phyloP scores from a whole-genome alignment of 2,797 vertebrate genomes.

The Notolabrus celidotus region DNA sequence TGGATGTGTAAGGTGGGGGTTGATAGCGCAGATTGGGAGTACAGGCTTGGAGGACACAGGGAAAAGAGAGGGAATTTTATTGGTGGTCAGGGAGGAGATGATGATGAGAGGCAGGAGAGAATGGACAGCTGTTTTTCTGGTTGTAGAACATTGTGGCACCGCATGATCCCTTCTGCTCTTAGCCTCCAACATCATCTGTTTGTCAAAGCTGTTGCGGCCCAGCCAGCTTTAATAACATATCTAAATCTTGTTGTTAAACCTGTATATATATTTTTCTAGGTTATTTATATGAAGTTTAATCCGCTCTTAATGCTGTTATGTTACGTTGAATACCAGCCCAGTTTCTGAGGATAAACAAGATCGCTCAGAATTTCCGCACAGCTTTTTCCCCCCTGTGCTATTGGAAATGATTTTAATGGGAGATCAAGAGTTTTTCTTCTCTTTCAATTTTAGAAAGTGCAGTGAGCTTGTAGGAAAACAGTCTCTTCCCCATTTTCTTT shows the following conservation, averaged over 20 bases:
- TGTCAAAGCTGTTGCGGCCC: constrained; percentile 54
- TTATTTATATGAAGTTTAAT: constrained; percentile 74
- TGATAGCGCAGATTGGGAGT: constrained; percentile 26
- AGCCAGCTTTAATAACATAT: constrained; percentile 60
- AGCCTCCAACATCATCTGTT: constrained; percentile 54
- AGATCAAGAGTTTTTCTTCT: constrained; percentile 15
- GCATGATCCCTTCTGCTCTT: constrained; percentile 51
- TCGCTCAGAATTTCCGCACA: constrained; percentile 57
- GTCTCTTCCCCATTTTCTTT: constrained; percentile 30
- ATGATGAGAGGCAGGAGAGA: constrained; percentile 20
- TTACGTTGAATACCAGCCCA: constrained; percentile 56
- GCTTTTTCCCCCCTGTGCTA: constrained; percentile 38
- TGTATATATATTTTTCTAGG: constrained; percentile 59
- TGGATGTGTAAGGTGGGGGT: constrained; percentile 35
- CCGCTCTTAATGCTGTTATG: constrained; percentile 68
- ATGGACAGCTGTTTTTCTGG: constrained; percentile 64
- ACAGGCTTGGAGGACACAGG: constrained; percentile 13
- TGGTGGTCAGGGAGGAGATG: constrained; percentile 16
- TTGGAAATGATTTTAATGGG: constrained; percentile 50
- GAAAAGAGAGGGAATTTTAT: constrained; percentile 19
- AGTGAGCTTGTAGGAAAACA: constrained; percentile 27
- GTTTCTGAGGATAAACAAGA: constrained; percentile 64
- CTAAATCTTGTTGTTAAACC: constrained; percentile 72
- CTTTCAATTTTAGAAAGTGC: constrained; percentile 22
- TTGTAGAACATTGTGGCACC: constrained; percentile 53